Base-by-base conservation (phyloP, 2,797 vertebrate species). In the Myripristis jacobus region DNA sequence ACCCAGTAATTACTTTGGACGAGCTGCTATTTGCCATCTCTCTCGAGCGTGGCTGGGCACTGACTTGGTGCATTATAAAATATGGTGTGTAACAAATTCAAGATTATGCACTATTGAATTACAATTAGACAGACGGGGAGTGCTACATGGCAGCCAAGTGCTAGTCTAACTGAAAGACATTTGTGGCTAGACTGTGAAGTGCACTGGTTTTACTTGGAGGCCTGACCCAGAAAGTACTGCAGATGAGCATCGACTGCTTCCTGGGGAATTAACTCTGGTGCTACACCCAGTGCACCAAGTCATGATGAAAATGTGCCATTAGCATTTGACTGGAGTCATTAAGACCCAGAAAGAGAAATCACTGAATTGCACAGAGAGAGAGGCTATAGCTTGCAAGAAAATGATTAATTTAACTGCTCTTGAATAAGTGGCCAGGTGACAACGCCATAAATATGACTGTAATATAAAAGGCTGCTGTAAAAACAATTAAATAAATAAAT, bases 81-180 rank as follows among this genome's bases (percentile, higher is more conserved):
- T 79, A 80, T 70, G 67, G 71, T 75, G 83, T 84, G 75, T 81
- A 89, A 91, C 87, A 88, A 91, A 92, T 90, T 93, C 75, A 73
- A 83, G 80, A 93, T 92, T 85, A 91, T 76, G 77, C 68, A 64
- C 74, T 80, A 66, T 70, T 81, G 84, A 90, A 92, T 89, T 88
- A 83, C 86, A 93, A 92, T 90, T 88, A 93, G 77, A 84, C 66
- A 77, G 80, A 82, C 58, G 19, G 59, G 52, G 70, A 72, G 43
- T 54, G 50, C 51, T 62, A 62, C 75, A 72, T 51, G 68, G 75
- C 80, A 86, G 81, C 77, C 73, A 76, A 77, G 55, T 66, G 62
- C 54, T 12, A 8, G 43, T 67, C 41, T 66, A 73, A 82, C 59
- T 60, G 74, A 85, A 60, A 84, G 57, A 60, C 75, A 77, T 83